Percentiles rank a stretch among this genome's conserved stretches.
These are phyloP conservation scores for Gorsachius goisagi DNA, from an alignment of 2,113 vertebrate genomes.

Conservation along the genomic window DNA sequence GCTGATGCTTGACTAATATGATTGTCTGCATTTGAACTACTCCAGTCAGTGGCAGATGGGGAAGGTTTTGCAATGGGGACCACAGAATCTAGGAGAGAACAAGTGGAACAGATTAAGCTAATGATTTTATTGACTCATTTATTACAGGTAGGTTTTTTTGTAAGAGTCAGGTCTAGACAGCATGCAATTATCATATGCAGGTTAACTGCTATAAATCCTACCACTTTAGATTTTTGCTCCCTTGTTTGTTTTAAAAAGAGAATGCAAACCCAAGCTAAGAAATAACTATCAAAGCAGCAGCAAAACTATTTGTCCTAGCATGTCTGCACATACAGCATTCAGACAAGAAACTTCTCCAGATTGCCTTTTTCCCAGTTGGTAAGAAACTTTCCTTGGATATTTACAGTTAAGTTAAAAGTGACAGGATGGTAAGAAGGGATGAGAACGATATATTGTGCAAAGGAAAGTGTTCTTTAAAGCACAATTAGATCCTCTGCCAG, in stretches of 20 bases:
- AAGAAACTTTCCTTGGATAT: not conserved
- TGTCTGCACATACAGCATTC: not conserved
- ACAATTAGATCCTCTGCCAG: not conserved
- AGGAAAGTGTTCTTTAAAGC: not conserved
- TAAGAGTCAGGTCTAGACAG: not conserved
- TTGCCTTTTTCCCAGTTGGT: not conserved
- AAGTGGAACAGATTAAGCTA: not conserved
- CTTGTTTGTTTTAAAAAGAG: not conserved
- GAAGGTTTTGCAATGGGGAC: slow-evolving; percentile 59
- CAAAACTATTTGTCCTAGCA: not conserved
- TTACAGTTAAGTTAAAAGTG: not conserved
- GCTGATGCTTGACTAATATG: slow-evolving; percentile 71
- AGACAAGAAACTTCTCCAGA: not conserved
- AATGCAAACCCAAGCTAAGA: not conserved
- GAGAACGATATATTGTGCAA: not conserved
- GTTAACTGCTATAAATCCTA: not conserved
- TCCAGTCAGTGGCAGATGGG: slow-evolving; percentile 76
- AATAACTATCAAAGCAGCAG: not conserved
- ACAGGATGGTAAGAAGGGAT: not conserved
- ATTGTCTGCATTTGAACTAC: slow-evolving; percentile 68
- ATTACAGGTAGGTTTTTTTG: not conserved
- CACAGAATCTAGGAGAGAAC: slow-evolving; percentile 22
- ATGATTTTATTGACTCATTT: not conserved
- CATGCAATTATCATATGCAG: not conserved
- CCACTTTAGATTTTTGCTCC: not conserved